phyloP scores from a whole-genome alignment of 2,888 invertebrate species.

The Polydrusus cervinus region DNA sequence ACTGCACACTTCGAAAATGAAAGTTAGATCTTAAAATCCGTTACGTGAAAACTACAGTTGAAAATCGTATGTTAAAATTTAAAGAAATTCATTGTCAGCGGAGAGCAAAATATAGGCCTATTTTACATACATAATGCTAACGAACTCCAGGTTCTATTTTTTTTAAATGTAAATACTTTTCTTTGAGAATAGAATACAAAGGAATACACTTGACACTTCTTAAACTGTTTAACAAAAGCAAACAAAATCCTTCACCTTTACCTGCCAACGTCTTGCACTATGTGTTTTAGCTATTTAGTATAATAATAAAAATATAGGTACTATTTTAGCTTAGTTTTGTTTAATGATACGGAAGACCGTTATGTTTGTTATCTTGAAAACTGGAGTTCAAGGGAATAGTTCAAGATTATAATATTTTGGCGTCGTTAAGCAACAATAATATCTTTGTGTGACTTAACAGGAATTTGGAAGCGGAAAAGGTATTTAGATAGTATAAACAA shows the following conservation, averaged over 20 bases:
- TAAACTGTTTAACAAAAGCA: conserved; percentile 14
- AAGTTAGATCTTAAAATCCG: too few relatives aligned
- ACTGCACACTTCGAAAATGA: too few relatives aligned
- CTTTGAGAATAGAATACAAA: background rate
- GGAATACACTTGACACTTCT: background rate
- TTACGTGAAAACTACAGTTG: too few relatives aligned
- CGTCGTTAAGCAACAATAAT: conserved; percentile 33
- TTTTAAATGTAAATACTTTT: background rate
- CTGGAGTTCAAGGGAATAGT: conserved; percentile 37
- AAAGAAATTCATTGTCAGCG: too few relatives aligned
- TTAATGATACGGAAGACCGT: conserved; percentile 24
- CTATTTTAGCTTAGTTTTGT: conserved; percentile 19
- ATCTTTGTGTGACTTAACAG: conserved; percentile 32
- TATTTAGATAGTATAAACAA: conserved; percentile 29
- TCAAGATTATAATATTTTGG: conserved; percentile 40
- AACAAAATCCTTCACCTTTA: conserved; percentile 18
- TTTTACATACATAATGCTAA: too few relatives aligned
- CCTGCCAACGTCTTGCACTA: conserved; percentile 1
- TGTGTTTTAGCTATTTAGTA: conserved; percentile 10
- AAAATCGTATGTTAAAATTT: too few relatives aligned
- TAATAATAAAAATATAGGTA: conserved; percentile 11
- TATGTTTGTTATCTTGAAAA: conserved; percentile 37
- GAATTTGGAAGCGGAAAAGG: conserved; percentile 36
- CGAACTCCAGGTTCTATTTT: too few relatives aligned
- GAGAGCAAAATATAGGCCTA: too few relatives aligned